Base-by-base conservation (phyloP, 2,888 invertebrate genomes). In the Sisyra nigra region DNA sequence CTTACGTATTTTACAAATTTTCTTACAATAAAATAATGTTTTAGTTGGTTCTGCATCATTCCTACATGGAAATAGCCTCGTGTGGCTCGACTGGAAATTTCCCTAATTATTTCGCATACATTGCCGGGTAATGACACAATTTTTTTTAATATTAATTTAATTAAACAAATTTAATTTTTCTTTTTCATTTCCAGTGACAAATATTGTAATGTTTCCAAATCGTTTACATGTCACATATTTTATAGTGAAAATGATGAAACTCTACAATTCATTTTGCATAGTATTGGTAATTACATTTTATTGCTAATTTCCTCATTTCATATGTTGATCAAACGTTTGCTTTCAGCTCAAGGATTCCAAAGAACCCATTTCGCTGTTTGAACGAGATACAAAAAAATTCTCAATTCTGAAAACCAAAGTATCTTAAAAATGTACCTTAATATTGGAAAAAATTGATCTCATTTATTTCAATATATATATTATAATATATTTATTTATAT, bases 51-150 rank as follows among this genome's bases (percentile, higher is more conserved):
- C 55, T 71, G 47, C 65, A 68, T 44, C 73, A 74, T 55, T 68
- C 70, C 39, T 77, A 71, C 53, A 76, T 76, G 63, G 72, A 75
- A 55, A 74, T 77, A 47, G 74, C 76, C 2, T 70, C 76, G 0
- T 77, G 77, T 58, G 76, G 76, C 10, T 62, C 71, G 43, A 62
- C 71, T 9, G 60, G 62, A 4, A 63, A 66, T 48, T 62, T 65
- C 51, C 65, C 71, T 10, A 58, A 67, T 50, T 66, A 72, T 54
- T 73, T 75, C 57, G 72, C 72, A 18, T 76, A 72, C 52, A 71
- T 76, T 51, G 70, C 74, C 34, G 74, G 76, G 76, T 76, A 59
- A 60, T 57, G 49, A 32, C n/a, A n/a, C n/a, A n/a, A n/a, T n/a
- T n/a, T n/a, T n/a, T n/a, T n/a, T n/a, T n/a, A n/a, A n/a, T n/a